Percentiles rank a stretch among this genome's conserved stretches.
These are phyloP conservation scores for Dicentrarchus labrax DNA, from an alignment of 2,113 vertebrate species.

Conservation along the genomic window DNA sequence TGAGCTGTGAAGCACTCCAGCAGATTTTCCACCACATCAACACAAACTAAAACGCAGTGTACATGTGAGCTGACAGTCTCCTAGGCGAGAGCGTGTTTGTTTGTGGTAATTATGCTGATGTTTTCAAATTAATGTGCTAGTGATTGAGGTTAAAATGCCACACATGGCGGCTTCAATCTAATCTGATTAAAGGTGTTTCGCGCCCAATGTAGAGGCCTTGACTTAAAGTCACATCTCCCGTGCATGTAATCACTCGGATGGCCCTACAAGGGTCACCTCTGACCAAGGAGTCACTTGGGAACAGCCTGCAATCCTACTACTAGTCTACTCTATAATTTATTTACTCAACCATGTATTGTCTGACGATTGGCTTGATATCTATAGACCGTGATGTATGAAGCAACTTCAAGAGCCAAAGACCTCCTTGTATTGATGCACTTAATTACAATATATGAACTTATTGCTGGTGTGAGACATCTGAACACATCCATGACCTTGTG, in stretches of 20 bases:
- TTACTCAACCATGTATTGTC: slow-evolving; percentile 25
- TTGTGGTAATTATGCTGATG: slow-evolving; percentile 64
- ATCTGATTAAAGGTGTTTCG: slow-evolving; percentile 63
- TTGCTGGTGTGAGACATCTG: neutral
- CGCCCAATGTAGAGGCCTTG: neutral
- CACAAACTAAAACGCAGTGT: slow-evolving; percentile 1
- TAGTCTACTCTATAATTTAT: slow-evolving; percentile 22
- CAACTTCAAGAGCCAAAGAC: neutral
- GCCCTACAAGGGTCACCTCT: slow-evolving; percentile 16
- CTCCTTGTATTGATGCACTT: neutral
- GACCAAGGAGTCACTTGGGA: slow-evolving; percentile 40
- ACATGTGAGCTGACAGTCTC: slow-evolving; percentile 12
- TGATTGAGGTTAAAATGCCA: slow-evolving; percentile 66
- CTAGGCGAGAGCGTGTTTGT: slow-evolving; percentile 52
- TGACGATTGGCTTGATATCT: neutral
- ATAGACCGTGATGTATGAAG: neutral
- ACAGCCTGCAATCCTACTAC: neutral
- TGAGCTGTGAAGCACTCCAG: neutral
- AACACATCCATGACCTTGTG: neutral
- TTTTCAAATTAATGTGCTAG: slow-evolving; percentile 56
- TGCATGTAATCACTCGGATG: slow-evolving; percentile 53
- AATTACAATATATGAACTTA: neutral
- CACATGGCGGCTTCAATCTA: slow-evolving; percentile 41
- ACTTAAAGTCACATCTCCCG: slow-evolving; percentile 18
- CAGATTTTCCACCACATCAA: slow-evolving; percentile 24